These are phyloP conservation scores for Scortum barcoo DNA, from an alignment of 2,113 vertebrate genomes.

Conservation along the genomic window DNA sequence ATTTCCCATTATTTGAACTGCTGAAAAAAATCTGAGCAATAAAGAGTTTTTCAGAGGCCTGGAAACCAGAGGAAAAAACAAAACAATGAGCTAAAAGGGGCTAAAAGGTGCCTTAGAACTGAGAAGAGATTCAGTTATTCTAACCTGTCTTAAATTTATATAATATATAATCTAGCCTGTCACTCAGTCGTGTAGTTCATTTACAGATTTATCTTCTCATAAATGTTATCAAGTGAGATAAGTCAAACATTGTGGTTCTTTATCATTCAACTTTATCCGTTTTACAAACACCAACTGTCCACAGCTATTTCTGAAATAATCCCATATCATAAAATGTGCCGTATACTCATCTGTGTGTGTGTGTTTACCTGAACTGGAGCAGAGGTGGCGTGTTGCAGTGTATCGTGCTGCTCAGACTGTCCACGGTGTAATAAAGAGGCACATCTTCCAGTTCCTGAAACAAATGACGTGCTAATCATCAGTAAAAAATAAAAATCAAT, in stretches of 20 bases:
- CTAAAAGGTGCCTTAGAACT: not conserved
- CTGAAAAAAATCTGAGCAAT: not conserved
- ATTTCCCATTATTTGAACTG: not conserved
- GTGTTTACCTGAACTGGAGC: conserved; percentile 88
- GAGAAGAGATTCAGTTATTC: no score
- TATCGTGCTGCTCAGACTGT: conserved; percentile 86
- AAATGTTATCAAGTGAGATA: no score
- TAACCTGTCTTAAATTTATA: no score
- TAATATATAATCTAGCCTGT: not conserved
- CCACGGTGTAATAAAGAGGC: conserved; percentile 90
- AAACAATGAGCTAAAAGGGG: not conserved
- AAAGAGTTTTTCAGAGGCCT: not conserved
- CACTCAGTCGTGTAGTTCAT: not conserved
- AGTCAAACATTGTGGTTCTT: not conserved
- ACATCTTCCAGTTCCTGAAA: conserved; percentile 88
- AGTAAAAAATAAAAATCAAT: accelerated
- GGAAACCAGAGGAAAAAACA: not conserved
- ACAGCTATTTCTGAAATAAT: not conserved
- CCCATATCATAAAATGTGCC: not conserved
- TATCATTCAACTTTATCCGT: no score
- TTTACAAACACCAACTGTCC: no score
- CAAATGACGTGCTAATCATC: conserved; percentile 9
- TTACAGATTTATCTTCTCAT: not conserved
- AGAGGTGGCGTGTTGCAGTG: conserved; percentile 85
- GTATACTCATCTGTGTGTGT: not conserved